Conservation (phyloP, 1,140 invertebrate species). For the Acromyrmex heyeri region DNA sequence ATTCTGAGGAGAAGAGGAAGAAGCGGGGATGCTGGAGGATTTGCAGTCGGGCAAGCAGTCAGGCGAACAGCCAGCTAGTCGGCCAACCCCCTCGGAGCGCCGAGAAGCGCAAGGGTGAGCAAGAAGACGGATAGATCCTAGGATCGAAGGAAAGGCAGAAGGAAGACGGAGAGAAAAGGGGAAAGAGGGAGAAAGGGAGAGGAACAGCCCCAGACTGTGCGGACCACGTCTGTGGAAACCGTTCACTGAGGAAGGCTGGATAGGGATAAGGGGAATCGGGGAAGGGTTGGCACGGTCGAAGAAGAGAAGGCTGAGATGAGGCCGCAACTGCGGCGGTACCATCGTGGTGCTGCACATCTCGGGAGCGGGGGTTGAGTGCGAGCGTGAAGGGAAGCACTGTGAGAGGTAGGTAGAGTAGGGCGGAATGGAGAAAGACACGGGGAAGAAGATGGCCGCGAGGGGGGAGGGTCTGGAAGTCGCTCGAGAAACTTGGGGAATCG, state of each 20-base stretch:
- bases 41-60: conserved; percentile 62
- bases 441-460: conserved; percentile 46
- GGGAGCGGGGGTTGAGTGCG: not conserved
- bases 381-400: conserved; percentile 17
- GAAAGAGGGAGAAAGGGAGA: conserved; percentile 48
- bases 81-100: conserved; percentile 38
- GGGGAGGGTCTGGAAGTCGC: conserved; percentile 30
- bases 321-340: conserved; percentile 60
- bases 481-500: conserved; percentile 42
- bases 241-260: conserved; percentile 38
- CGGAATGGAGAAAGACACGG: conserved; percentile 40
- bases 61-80: conserved; percentile 56
- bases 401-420: not conserved
- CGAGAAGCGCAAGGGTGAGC: conserved; percentile 2
- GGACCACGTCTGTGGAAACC: conserved; percentile 61
- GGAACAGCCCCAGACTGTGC: conserved; percentile 40
- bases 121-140: conserved; percentile 57
- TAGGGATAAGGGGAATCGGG: conserved; percentile 41
- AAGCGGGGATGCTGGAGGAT: conserved; percentile 50
- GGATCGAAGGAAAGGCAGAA: conserved; percentile 44
- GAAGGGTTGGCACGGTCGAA: conserved; percentile 34
- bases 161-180: conserved; percentile 35
- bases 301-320: conserved; percentile 66
- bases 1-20: conserved; percentile 42
- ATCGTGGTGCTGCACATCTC: conserved; percentile 12